These are phyloP conservation scores for Scaptodrosophila latifasciaeformis DNA, from an alignment of 2,888 invertebrate species.

Conservation along the genomic window DNA sequence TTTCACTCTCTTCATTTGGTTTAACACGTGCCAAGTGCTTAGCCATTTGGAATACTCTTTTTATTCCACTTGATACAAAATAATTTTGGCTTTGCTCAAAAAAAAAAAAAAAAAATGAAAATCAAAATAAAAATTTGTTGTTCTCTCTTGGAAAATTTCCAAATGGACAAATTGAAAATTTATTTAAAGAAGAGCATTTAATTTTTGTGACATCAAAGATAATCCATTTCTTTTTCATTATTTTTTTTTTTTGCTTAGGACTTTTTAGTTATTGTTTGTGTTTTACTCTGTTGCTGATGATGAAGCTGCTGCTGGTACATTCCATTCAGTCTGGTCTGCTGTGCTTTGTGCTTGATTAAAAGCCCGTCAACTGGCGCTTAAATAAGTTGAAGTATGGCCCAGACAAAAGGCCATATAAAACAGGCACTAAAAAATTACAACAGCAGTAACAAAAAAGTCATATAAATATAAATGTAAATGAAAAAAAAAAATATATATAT, in stretches of 20 bases:
- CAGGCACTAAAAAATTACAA: background rate
- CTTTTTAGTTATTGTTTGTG: background rate
- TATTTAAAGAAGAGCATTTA: background rate
- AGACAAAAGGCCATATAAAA: background rate
- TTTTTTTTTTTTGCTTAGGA: too few species aligned
- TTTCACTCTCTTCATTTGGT: too few species aligned
- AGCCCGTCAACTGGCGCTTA: constrained; percentile 34
- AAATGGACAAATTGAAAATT: background rate
- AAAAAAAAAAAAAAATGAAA: too few species aligned
- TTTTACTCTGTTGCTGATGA: background rate
- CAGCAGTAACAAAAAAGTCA: background rate
- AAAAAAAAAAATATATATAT: constrained; percentile 6
- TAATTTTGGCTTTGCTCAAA: too few species aligned
- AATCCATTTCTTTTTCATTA: background rate
- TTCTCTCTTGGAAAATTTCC: too few species aligned
- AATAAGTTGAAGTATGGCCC: background rate
- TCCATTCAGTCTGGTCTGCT: too few species aligned
- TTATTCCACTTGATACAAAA: too few species aligned
- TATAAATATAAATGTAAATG: background rate
- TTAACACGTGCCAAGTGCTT: too few species aligned
- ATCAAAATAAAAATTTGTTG: too few species aligned
- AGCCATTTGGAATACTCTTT: too few species aligned
- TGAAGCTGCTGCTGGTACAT: too few species aligned
- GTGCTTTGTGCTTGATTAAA: constrained; percentile 41
- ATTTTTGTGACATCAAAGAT: background rate